A percentile compares a stretch with the other conserved stretches of the same genome.
These are phyloP conservation scores for Rhyacophila brunnea DNA, from an alignment of 1,140 invertebrate genomes.

Conservation along the genomic window DNA sequence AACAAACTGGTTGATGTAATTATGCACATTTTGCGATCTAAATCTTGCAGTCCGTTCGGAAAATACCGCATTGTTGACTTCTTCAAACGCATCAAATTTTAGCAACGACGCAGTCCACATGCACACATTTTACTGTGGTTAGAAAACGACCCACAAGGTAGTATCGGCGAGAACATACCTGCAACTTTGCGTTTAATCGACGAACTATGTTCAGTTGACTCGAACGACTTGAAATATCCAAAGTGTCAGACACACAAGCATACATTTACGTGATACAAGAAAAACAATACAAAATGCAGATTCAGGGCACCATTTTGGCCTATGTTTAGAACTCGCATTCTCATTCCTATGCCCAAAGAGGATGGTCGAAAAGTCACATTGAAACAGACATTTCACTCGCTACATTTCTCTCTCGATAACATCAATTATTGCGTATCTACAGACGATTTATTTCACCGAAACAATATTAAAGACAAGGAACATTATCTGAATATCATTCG, in stretches of 20 bases:
- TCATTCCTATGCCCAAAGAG: constrained; percentile 29
- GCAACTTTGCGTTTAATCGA: constrained; percentile 19
- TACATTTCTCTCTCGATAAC: constrained; percentile 33
- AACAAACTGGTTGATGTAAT: too few relatives aligned
- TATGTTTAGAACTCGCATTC: constrained; percentile 20
- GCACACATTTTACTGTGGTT: constrained; percentile 41
- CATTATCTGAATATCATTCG: constrained; percentile 35
- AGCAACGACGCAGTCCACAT: constrained; percentile 42
- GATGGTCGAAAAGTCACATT: constrained; percentile 25
- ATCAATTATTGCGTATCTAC: constrained; percentile 24
- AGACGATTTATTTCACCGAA: constrained; percentile 20
- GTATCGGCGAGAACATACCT: constrained; percentile 2
- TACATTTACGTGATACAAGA: constrained; percentile 37
- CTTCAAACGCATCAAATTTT: constrained; percentile 42
- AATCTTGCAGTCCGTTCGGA: constrained; percentile 35
- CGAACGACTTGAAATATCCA: constrained; percentile 33
- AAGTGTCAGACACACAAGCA: constrained; percentile 36
- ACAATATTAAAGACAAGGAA: constrained; percentile 35
- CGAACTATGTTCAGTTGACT: constrained; percentile 1
- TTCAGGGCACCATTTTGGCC: constrained; percentile 39
- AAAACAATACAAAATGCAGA: constrained; percentile 35
- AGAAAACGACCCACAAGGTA: constrained; percentile 29
- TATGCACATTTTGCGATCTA: constrained; percentile 39
- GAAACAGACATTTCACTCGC: constrained; percentile 18
- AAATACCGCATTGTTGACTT: constrained; percentile 37